These are phyloP conservation scores for Sterrhoptilus dennistouni DNA, from an alignment of 2,113 vertebrate genomes.

Conservation along the genomic window DNA sequence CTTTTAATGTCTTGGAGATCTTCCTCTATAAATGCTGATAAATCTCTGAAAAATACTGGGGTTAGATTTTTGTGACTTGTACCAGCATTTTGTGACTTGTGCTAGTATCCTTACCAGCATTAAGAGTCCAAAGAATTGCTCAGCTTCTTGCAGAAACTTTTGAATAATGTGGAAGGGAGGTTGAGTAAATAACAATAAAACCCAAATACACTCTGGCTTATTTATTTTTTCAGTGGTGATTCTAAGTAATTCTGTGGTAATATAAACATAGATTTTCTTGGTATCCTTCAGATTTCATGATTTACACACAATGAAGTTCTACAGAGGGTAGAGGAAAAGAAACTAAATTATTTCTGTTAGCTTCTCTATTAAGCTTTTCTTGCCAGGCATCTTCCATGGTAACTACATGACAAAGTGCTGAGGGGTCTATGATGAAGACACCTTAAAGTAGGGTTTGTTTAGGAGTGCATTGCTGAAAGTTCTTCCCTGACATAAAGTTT, in stretches of 20 bases:
- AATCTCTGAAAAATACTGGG: background rate
- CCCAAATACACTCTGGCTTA: background rate
- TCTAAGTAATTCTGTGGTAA: background rate
- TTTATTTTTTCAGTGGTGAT: background rate
- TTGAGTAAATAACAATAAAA: background rate
- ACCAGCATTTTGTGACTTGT: background rate
- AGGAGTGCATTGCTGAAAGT: background rate
- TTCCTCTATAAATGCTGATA: background rate
- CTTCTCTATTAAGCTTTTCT: background rate
- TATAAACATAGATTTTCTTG: background rate
- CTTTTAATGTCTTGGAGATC: background rate
- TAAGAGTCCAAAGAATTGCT: background rate
- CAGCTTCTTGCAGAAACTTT: background rate
- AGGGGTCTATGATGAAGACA: background rate
- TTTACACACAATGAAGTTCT: background rate
- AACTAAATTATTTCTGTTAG: background rate
- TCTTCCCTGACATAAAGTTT: background rate
- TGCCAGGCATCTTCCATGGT: background rate
- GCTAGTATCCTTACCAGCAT: background rate
- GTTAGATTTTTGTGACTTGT: background rate
- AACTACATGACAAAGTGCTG: background rate
- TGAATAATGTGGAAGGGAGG: background rate
- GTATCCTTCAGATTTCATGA: background rate
- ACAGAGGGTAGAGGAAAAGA: background rate
- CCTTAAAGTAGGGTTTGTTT: background rate